Evolutionary conservation across 1,140 invertebrate species (phyloP), one percentile per base, ranked within the genome.

Genomic region (Leptopilina boulardi): DNA sequence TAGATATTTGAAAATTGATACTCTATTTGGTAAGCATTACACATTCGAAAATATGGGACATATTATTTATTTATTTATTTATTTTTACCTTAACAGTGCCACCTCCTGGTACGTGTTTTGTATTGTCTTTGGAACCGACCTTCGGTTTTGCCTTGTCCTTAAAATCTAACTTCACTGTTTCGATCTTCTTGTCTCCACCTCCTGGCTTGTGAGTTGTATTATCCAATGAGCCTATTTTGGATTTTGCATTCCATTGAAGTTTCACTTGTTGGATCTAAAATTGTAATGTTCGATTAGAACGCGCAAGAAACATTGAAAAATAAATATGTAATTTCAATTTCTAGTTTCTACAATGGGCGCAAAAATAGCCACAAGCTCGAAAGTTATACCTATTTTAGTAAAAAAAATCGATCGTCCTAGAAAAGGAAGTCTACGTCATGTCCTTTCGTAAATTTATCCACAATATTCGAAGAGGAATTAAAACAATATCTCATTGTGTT

Each of bases 211-310:
- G 95, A 4, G 94, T 93, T n/a, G 96, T 93, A 88, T 99, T 99
- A n/a, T 98, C 96, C 80, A 99, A 90, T 0, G 97, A 98, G 30
- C 97, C 97, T 76, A 99, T 94, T 92, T 98, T 98, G 19, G 97
- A 95, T 91, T 97, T 97, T 0, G 96, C 97, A 83, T 96, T 97
- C 97, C 97, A 99, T 85, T 96, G 94, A 75, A 98, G 91, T 91
- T 97, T 98, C 78, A 96, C 94, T 85, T 95, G 94, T 77, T 94
- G 91, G 83, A 97, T 97, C 96, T 97, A 38, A 38, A 21, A 47
- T 54, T 66, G 15, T 34, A 30, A 34, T 66, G 23, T 66, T 66
- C 21, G 10, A 66, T 66, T 34, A 66, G 26, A 38, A 4, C 5
- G n/a, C n/a, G n/a, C n/a, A n/a, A n/a, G 26, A 66, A 23, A 15